Base-by-base conservation (phyloP, 2,888 invertebrate genomes). In the Lapara coniferarum region DNA sequence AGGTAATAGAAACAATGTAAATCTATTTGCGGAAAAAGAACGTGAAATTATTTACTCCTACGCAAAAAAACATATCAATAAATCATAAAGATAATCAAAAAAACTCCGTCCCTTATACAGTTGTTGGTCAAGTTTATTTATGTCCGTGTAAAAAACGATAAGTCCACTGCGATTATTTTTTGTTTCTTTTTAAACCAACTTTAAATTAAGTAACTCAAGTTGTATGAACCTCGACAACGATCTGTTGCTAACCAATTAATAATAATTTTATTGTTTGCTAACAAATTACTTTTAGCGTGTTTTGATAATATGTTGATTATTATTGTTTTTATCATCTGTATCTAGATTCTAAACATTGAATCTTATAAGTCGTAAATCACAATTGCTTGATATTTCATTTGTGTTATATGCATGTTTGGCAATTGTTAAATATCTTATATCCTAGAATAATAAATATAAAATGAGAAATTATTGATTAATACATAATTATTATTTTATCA, bases 31-130 rank as follows among this genome's bases (percentile, higher is more conserved):
- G 19, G 19, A 16, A 59, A 46, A 59, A 59, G 19, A n/a, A 63
- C 59, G 16, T 10, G 14, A 63, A 46, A 46, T 19, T 46, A 49
- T 13, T 63, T 49, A 10, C 46, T 63, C 46, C 59, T 46, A 63
- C 19, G 49, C 46, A 49, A 63, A 63, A 63, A 16, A 63, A n/a
- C 63, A 19, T 13, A 49, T 19, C 8, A 46, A 63, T 63, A 63
- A 49, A 63, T 63, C 63, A 63, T 16, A 63, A 59, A 6, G 37
- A 13, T 14, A 57, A 46, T 46, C 19, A 0, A 16, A 46, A 63
- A 63, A 49, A 49, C 16, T 46, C n/a, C 63, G 49, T 49, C 46
- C 63, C 49, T 63, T 63, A 49, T 46, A 63, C 44, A 63, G 19
- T 49, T 63, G 49, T 2, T 63, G 19, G 63, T 19, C 49, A 63